Evolutionary conservation across 2,888 invertebrate species (phyloP), one percentile per base, ranked within the genome.

Genomic region (Campoletis raptor): DNA sequence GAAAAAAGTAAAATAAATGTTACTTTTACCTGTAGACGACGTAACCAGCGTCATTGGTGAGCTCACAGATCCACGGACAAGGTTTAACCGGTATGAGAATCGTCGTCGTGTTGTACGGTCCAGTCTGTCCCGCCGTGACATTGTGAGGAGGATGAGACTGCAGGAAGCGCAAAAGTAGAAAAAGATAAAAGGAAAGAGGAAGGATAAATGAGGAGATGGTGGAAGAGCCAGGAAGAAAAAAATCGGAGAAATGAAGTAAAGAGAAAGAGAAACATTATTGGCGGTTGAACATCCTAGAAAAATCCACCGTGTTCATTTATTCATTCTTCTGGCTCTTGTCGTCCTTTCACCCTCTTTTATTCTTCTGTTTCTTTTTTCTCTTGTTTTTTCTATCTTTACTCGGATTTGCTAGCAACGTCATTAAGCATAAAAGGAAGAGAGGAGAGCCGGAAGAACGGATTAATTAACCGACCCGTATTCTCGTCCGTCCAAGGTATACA

Each of bases 31-130:
- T 94, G 95, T 99, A 99, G 81, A 99, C 97, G 81, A 99, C 98
- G 95, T 99, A 99, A 79, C 98, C 98, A 70, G 97, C 97, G 94
- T 98, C 98, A 95, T 98, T 98, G 92, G 98, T 98, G 89, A 99
- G 96, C 94, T 98, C 98, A 93, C 98, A 99, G 89, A 97, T 97
- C 97, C 97, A 97, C 12, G 97, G 97, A 92, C 97, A 97, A 36
- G 96, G 96, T 1, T 96, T 96, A 90, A 94, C 92, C 85, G 93
- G 94, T 74, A 92, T 92, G 61, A 91, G 88, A 80, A 93, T 94
- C 81, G 90, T 91, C 85, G 94, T 94, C 74, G 92, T 91, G 90
- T 94, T 94, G 90, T 90, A 93, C 45, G 93, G 91, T 37, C 93
- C 92, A 79, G 84, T 90, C 54, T 91, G 90, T 7, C 90, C 89